Evolutionary conservation across 2,888 invertebrate species (phyloP), one percentile per base, ranked within the genome.

Genomic region (Drosophila greeni): DNA sequence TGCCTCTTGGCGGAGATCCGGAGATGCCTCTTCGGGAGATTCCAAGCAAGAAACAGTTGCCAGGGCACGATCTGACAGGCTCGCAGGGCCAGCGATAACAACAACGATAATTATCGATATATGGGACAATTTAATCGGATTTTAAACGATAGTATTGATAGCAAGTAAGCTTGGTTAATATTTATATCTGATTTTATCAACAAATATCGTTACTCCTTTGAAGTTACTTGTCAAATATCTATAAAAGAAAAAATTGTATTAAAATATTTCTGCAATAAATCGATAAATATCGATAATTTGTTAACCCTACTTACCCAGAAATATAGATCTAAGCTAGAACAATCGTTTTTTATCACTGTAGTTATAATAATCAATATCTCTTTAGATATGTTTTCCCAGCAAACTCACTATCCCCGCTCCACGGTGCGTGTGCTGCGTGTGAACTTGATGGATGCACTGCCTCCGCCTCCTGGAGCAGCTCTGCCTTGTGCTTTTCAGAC

Each of bases 361-460:
- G 2, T 2, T 11, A 9, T 11, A 9, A 2, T 16, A 12, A 24
- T n/a, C 42, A 47, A 23, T 5, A 2, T 26, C 2, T 18, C 24
- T 14, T 0, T 5, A 1, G 7, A 16, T 18, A 12, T 3, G 18
- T 47, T n/a, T 40, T 23, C 3, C 4, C 18, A 0, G 5, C 18
- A 5, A 18, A 29, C 18, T 2, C 18, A 9, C 9, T 5, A 2
- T 0, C 12, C 23, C 6, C 7, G 8, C 42, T 56, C 65, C 39
- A 59, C 54, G 20, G 39, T 56, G 51, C 66, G 72, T 67, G 73
- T 65, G 75, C 74, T 70, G 80, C 78, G 82, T 84, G 82, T 75
- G 76, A 84, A 84, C 68, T 74, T 82, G 82, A 82, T 84, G 82
- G 84, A 82, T 84, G 82, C 75, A 74, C 69, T 75, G 69, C 81